These are phyloP conservation scores for Uloborus diversus DNA, from an alignment of 1,140 invertebrate genomes.

Conservation along the genomic window DNA sequence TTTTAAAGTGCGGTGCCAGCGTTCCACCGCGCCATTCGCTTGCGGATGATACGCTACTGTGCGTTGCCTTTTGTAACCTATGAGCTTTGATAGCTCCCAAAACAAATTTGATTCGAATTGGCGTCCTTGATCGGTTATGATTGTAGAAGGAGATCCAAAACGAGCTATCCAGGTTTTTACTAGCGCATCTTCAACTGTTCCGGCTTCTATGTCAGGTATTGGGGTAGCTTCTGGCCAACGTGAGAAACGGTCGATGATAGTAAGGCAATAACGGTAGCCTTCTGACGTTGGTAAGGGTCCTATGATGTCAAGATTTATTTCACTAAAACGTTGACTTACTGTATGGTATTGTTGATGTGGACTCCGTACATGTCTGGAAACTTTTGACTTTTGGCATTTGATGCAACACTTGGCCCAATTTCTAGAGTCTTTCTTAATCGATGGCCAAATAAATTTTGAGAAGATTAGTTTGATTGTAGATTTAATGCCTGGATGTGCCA, in stretches of 20 bases:
- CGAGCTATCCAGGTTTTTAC: constrained; percentile 62
- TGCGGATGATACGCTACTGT: too few species aligned
- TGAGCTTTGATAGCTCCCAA: too few species aligned
- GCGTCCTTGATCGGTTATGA: constrained; percentile 65
- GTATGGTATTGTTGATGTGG: too few species aligned
- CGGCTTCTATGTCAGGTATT: constrained; percentile 63
- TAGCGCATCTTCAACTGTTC: constrained; percentile 63
- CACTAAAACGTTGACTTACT: constrained; percentile 63
- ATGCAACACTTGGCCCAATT: background rate
- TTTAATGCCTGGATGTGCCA: background rate
- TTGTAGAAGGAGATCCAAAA: constrained; percentile 60
- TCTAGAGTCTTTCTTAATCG: background rate
- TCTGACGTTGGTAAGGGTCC: constrained; percentile 64
- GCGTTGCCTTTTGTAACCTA: too few species aligned
- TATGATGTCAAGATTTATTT: constrained; percentile 69
- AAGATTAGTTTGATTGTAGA: background rate
- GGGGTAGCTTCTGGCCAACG: constrained; percentile 66
- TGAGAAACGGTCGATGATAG: constrained; percentile 66
- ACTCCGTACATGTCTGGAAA: background rate
- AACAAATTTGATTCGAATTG: too few species aligned
- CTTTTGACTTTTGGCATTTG: background rate
- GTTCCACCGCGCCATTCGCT: too few species aligned
- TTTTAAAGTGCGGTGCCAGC: too few species aligned
- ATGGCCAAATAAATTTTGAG: background rate
- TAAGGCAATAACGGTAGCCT: constrained; percentile 64